phyloP scores from a whole-genome alignment of 2,113 vertebrate species.

The Corynorhinus townsendii region DNA sequence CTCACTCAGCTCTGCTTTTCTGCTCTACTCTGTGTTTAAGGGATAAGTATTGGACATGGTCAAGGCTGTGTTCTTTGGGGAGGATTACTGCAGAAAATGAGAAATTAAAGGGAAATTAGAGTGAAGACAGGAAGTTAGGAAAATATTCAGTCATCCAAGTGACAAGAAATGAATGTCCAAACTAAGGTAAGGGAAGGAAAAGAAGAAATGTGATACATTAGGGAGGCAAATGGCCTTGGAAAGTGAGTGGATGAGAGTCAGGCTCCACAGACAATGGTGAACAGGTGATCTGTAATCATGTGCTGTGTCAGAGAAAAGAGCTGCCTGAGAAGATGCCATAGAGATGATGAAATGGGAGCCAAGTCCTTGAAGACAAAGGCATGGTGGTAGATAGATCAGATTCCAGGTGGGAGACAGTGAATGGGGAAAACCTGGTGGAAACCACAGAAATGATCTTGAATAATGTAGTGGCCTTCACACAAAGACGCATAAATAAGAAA shows the following conservation, averaged over 20 bases:
- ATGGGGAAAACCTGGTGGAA: neutral
- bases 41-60: rapidly evolving
- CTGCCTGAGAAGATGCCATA: too few species aligned
- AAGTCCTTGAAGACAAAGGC: too few species aligned
- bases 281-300: neutral
- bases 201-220: neutral
- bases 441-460: neutral
- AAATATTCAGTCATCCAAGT: neutral
- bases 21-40: neutral
- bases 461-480: neutral
- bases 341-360: too few species aligned
- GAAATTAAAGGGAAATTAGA: neutral
- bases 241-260: neutral
- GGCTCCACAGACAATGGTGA: neutral
- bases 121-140: constrained; percentile 24
- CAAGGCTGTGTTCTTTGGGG: neutral
- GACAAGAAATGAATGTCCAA: constrained; percentile 22
- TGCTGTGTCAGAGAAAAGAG: neutral
- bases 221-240: constrained; percentile 9
- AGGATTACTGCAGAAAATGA: neutral
- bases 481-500: neutral
- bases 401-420: neutral
- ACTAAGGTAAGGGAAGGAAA: neutral
- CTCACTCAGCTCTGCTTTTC: neutral
- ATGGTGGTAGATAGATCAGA: too few species aligned